phyloP scores from a whole-genome alignment of 2,888 invertebrate genomes.

The Pediacus dermestoides region DNA sequence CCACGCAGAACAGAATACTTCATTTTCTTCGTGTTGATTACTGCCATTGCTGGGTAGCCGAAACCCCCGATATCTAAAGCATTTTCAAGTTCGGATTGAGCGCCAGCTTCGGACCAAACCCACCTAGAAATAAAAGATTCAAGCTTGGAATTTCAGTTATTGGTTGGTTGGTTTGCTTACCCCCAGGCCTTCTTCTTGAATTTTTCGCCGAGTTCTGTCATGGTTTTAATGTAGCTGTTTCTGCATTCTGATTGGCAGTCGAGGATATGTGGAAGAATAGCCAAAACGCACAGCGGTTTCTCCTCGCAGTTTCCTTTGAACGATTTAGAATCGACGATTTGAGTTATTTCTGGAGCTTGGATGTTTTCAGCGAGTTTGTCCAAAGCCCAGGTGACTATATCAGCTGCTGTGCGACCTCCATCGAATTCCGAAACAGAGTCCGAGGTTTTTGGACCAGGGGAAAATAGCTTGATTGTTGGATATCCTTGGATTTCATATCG shows the following conservation, averaged over 20 bases:
- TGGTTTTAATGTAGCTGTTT: conserved; percentile 73
- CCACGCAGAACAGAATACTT: conserved; percentile 92
- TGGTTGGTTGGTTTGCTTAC: conserved; percentile 22
- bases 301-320: conserved; percentile 78
- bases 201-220: conserved; percentile 77
- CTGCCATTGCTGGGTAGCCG: conserved; percentile 98
- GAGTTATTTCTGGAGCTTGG: conserved; percentile 80
- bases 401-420: conserved; percentile 85
- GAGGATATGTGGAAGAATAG: conserved; percentile 90
- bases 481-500: conserved; percentile 89
- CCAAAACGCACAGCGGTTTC: conserved; percentile 86
- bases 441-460: conserved; percentile 66
- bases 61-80: conserved; percentile 94
- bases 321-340: conserved; percentile 55
- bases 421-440: conserved; percentile 80
- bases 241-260: conserved; percentile 94
- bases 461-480: conserved; percentile 94
- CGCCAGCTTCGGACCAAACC: conserved; percentile 92
- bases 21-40: conserved; percentile 93
- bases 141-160: conserved; percentile 4
- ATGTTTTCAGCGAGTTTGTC: conserved; percentile 84
- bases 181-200: conserved; percentile 96
- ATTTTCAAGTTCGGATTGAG: conserved; percentile 79
- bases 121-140: conserved; percentile 54
- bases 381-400: conserved; percentile 87